Base-by-base conservation (phyloP, 2,113 vertebrate genomes). In the Melanostigma gelatinosum region DNA sequence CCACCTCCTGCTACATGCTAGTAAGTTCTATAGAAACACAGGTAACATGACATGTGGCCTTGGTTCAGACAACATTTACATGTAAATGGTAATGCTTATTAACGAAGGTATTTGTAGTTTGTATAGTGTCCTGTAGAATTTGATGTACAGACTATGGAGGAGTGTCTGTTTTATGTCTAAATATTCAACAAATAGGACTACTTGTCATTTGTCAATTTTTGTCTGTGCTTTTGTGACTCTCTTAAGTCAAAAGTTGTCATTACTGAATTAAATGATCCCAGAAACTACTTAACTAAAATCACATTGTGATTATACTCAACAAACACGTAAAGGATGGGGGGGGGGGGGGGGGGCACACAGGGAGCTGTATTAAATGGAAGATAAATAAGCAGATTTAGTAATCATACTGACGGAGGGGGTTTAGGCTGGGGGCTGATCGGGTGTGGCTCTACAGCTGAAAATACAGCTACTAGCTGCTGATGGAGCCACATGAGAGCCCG, bases 401-500 rank as follows among this genome's bases (percentile, higher is more conserved):
- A 79, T 75, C 58, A 64, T 44, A 16, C 36, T 36, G 18, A 74
- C 64, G 13, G 44, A 65, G 44, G 20, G 55, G 52, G 34, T 80
- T 77, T 27, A 50, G 40, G 48, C 65, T 24, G 15, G 44, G 50
- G 66, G 58, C 40, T 58, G 24, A 22, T 12, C 52, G 62, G 76
- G 75, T 62, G 83, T 83, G 79, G 64, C 58, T 44, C 32, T 55
- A 80, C 42, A 80, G 77, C 82, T 85, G 55, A 76, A 63, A 85
- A 70, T 60, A 69, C 16, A 81, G 27, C 40, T 61, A 65, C 52
- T 72, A 18, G 29, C 73, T 67, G 34, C 29, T 40, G 44, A 79
- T n/a, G 50, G 29, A 63, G 48, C 20, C 22, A 79, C 55, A 6
- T n/a, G 32, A 71, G n/a, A 73, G 16, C 58, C 13, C 2, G 36